Conservation (phyloP, 2,888 invertebrate species). For the Drosophila paramelanica region DNA sequence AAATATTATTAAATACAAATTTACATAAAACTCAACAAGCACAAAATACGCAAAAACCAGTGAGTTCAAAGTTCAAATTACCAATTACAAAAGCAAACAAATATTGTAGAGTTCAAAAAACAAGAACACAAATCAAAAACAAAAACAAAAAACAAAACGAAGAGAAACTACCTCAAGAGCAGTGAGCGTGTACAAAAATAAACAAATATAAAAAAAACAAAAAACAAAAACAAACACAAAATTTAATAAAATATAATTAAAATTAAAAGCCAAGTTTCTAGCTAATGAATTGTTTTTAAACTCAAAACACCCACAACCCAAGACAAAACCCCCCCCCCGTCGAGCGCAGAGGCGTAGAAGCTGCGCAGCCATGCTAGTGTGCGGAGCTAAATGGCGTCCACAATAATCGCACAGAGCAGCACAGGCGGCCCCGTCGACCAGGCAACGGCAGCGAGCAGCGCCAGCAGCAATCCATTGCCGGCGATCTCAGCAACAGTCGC, state of each 20-base stretch:
- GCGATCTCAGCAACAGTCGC: constrained; percentile 64
- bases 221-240: constrained; percentile 12
- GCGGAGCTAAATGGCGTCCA: constrained; percentile 84
- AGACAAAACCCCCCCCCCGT: neutral
- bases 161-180: constrained; percentile 76
- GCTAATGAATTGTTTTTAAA: neutral
- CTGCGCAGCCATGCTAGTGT: constrained; percentile 82
- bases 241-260: constrained; percentile 23
- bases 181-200: constrained; percentile 58
- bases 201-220: constrained; percentile 16
- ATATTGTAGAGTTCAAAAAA: constrained; percentile 16
- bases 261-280: neutral
- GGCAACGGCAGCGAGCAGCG: constrained; percentile 63
- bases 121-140: constrained; percentile 19
- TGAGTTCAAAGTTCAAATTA: constrained; percentile 61
- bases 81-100: constrained; percentile 27
- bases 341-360: constrained; percentile 43
- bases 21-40: constrained; percentile 38
- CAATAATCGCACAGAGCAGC: constrained; percentile 85
- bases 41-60: constrained; percentile 51
- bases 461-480: constrained; percentile 52
- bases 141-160: constrained; percentile 17
- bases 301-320: neutral
- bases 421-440: constrained; percentile 81
- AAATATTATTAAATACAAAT: constrained; percentile 49